Conservation (phyloP, 2,888 invertebrate genomes). For the Folsomia candida region DNA sequence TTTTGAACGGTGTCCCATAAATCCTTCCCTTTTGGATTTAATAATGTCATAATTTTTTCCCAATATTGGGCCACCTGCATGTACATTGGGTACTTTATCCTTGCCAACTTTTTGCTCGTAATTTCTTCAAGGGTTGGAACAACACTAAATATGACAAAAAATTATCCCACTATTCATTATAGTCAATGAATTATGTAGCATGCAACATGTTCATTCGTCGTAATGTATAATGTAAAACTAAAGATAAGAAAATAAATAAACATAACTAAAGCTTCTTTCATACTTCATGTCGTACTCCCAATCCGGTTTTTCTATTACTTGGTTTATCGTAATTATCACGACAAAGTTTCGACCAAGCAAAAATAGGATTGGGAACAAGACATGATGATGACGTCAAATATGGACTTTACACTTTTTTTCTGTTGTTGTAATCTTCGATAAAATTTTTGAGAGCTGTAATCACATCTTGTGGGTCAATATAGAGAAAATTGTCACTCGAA, state of each 20-base stretch:
- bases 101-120: slow-evolving; percentile 30
- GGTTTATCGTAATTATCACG: too few species aligned
- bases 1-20: slow-evolving; percentile 69
- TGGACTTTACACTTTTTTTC: slow-evolving; percentile 37
- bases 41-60: slow-evolving; percentile 64
- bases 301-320: too few species aligned
- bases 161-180: neutral
- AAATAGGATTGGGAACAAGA: too few species aligned
- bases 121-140: slow-evolving; percentile 38
- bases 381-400: too few species aligned
- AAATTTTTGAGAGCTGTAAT: slow-evolving; percentile 41
- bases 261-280: too few species aligned
- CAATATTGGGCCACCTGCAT: slow-evolving; percentile 67
- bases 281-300: too few species aligned
- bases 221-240: too few species aligned
- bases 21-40: slow-evolving; percentile 63
- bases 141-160: slow-evolving; percentile 7
- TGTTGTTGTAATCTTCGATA: slow-evolving; percentile 40
- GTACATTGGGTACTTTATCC: slow-evolving; percentile 36
- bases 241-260: too few species aligned
- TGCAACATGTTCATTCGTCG: too few species aligned
- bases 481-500: slow-evolving; percentile 37
- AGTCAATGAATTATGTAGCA: too few species aligned
- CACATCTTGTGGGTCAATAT: slow-evolving; percentile 42
- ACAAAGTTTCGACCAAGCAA: too few species aligned